Conservation (phyloP, 1,140 invertebrate genomes). For the Pemphigus obesinymphae region DNA sequence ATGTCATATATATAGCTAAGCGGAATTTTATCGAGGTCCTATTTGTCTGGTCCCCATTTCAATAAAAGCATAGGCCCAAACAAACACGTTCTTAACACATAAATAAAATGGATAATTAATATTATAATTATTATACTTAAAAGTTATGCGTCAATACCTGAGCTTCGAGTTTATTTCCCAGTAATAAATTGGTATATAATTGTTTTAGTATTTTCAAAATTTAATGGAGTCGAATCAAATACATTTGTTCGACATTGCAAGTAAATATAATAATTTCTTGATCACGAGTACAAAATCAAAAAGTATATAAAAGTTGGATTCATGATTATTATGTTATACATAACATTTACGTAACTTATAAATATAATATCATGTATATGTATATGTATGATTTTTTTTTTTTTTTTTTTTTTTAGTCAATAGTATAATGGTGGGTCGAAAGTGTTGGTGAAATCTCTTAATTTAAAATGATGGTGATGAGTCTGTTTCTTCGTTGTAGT, state of each 20-base stretch:
- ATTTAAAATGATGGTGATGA: slow-evolving; percentile 41
- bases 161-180: slow-evolving; percentile 1
- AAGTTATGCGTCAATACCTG: slow-evolving; percentile 12
- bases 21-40: slow-evolving; percentile 34
- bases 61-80: slow-evolving; percentile 37
- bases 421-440: slow-evolving; percentile 38
- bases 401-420: slow-evolving; percentile 40
- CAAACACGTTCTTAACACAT: slow-evolving; percentile 35
- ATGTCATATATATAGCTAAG: slow-evolving; percentile 34
- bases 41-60: slow-evolving; percentile 36
- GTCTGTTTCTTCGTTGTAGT: slow-evolving; percentile 11
- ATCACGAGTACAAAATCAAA: neutral
- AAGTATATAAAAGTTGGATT: slow-evolving; percentile 13
- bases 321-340: slow-evolving; percentile 8
- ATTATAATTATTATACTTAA: slow-evolving; percentile 37
- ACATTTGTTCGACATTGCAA: neutral
- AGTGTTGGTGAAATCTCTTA: slow-evolving; percentile 41
- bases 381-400: slow-evolving; percentile 42
- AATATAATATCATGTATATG: slow-evolving; percentile 29
- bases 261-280: neutral
- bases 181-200: slow-evolving; percentile 11
- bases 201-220: neutral
- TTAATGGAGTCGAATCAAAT: slow-evolving; percentile 10
- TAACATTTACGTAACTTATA: slow-evolving; percentile 27
- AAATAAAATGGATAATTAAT: slow-evolving; percentile 34